These are phyloP conservation scores for Trissolcus japonicus DNA, from an alignment of 2,888 invertebrate species.

Conservation along the genomic window DNA sequence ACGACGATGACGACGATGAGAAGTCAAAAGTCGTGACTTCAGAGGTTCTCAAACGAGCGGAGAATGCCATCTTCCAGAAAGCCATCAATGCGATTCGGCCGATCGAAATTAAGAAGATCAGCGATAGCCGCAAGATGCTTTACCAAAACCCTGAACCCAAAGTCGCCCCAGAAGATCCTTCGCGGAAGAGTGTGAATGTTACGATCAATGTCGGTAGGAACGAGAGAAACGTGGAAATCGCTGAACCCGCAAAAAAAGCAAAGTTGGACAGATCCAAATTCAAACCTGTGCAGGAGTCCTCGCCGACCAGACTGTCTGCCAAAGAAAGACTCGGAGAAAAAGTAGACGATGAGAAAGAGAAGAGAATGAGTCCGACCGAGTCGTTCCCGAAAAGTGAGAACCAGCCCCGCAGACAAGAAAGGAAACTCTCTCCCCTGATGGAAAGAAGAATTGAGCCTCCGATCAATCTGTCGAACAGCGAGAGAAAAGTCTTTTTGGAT, in stretches of 20 bases:
- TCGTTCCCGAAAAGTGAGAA: conserved; percentile 71
- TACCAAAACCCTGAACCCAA: conserved; percentile 77
- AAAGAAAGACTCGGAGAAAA: conserved; percentile 89
- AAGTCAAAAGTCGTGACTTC: conserved; percentile 84
- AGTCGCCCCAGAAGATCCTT: conserved; percentile 61
- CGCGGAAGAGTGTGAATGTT: conserved; percentile 72
- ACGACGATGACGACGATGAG: conserved; percentile 67
- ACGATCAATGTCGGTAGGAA: conserved; percentile 73
- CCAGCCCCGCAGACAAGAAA: conserved; percentile 76
- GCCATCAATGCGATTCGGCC: conserved; percentile 88
- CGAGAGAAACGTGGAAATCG: conserved; percentile 72
- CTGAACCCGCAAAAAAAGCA: conserved; percentile 70
- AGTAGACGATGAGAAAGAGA: conserved; percentile 79
- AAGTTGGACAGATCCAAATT: conserved; percentile 71
- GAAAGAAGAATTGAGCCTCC: conserved; percentile 66
- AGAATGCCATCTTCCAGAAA: conserved; percentile 94
- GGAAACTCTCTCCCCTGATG: conserved; percentile 65
- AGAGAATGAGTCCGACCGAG: conserved; percentile 75
- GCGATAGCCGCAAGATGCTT: conserved; percentile 82
- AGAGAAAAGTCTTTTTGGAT: conserved; percentile 72
- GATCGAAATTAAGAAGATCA: conserved; percentile 86
- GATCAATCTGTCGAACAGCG: conserved; percentile 62
- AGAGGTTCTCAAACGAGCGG: conserved; percentile 92
- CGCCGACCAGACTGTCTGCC: conserved; percentile 83
- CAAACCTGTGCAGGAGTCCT: conserved; percentile 70